These are phyloP conservation scores for Drosophila kikkawai DNA, from an alignment of 1,140 invertebrate species.

Conservation along the genomic window DNA sequence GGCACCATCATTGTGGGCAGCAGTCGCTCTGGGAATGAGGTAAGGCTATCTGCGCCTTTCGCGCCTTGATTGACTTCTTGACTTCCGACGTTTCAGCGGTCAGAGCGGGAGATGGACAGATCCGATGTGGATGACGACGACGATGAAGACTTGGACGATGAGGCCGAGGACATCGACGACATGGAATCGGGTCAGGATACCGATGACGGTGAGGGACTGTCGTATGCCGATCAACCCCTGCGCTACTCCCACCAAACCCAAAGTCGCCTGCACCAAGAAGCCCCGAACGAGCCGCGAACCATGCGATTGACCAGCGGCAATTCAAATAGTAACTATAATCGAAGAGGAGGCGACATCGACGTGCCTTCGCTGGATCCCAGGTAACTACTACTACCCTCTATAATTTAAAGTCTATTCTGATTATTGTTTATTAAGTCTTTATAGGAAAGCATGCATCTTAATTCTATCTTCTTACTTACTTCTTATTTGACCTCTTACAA, in stretches of 20 bases:
- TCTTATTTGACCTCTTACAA: neutral
- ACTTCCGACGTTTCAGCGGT: constrained; percentile 43
- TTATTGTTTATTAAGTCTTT: neutral
- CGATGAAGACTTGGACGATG: constrained; percentile 66
- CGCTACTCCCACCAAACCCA: constrained; percentile 74
- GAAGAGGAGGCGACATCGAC: constrained; percentile 39
- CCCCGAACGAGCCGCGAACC: constrained; percentile 67
- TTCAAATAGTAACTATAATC: constrained; percentile 58
- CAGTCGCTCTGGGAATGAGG: constrained; percentile 70
- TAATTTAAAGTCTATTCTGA: neutral
- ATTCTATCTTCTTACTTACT: neutral
- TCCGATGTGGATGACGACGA: constrained; percentile 67
- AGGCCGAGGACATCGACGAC: constrained; percentile 67
- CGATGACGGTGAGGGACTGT: constrained; percentile 65
- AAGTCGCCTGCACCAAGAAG: constrained; percentile 75
- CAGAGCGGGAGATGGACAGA: constrained; percentile 69
- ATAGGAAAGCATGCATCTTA: neutral
- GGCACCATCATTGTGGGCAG: constrained; percentile 82
- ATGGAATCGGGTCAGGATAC: constrained; percentile 72
- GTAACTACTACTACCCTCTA: constrained; percentile 46
- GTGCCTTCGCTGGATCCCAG: constrained; percentile 73
- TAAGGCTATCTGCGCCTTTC: constrained; percentile 23
- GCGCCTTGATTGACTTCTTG: neutral
- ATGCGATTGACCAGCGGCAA: constrained; percentile 63
- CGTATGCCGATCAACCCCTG: constrained; percentile 74